Evolutionary conservation across 2,888 invertebrate species (phyloP).

Genomic region (Pogonocherus hispidulus): DNA sequence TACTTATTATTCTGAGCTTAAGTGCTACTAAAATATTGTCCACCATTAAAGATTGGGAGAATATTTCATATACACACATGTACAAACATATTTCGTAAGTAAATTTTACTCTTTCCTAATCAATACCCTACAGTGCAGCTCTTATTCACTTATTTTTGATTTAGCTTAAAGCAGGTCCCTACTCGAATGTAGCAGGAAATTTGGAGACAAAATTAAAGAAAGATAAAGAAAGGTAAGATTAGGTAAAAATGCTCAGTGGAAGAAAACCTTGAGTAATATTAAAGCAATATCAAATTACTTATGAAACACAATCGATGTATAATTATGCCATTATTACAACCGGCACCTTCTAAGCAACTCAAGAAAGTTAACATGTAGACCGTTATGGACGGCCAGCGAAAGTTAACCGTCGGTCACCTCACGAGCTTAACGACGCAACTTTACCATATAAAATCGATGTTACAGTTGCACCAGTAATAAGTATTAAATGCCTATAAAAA

Average conservation of each 20-base stretch:
- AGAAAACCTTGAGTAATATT: not conserved
- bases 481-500: not conserved
- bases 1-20: too few species aligned
- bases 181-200: too few species aligned
- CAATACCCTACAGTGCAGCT: too few species aligned
- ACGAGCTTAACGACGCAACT: not conserved
- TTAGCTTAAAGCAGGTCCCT: too few species aligned
- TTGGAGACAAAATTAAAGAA: too few species aligned
- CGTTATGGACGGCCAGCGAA: conserved; percentile 42
- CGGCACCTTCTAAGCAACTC: conserved; percentile 25
- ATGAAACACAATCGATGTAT: not conserved
- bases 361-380: conserved; percentile 44
- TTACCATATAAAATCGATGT: not conserved
- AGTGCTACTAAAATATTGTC: too few species aligned
- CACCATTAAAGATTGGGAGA: too few species aligned
- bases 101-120: too few species aligned
- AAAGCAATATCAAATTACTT: not conserved
- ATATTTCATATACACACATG: too few species aligned
- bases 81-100: too few species aligned
- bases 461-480: not conserved
- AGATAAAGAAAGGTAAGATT: too few species aligned
- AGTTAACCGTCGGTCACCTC: conserved; percentile 32
- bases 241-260: not conserved
- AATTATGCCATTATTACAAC: conserved; percentile 28
- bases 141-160: too few species aligned